Evolutionary conservation across 1,140 invertebrate genomes (phyloP).

Genomic region (Drosophila malerkotliana): DNA sequence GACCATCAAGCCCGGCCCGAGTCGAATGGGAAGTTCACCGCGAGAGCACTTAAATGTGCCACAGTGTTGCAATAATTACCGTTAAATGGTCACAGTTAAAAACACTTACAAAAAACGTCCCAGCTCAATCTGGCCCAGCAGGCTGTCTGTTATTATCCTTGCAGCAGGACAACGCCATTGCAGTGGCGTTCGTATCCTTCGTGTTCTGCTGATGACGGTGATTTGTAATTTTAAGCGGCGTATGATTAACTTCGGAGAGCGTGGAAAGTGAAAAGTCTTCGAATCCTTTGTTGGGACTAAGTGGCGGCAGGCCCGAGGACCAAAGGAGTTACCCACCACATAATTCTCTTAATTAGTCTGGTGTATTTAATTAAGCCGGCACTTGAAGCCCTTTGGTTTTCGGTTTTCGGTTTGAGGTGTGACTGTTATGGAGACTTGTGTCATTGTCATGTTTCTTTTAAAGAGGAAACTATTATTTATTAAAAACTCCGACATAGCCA

Average conservation of each 20-base stretch:
- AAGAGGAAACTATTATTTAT: no score
- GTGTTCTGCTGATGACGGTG: conserved; percentile 66
- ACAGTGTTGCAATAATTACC: conserved; percentile 82
- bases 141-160: conserved; percentile 70
- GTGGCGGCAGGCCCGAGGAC: background rate
- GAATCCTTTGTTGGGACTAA: background rate
- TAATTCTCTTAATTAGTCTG: background rate
- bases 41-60: conserved; percentile 74
- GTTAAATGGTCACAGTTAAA: conserved; percentile 78
- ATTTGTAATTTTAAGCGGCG: conserved; percentile 78
- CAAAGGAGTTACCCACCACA: background rate
- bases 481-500: no score
- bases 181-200: conserved; percentile 24
- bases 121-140: conserved; percentile 46
- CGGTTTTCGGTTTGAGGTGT: no score
- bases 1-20: conserved; percentile 32
- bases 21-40: conserved; percentile 25
- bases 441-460: no score
- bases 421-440: no score
- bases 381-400: background rate
- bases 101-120: conserved; percentile 50
- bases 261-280: conserved; percentile 8
- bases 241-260: conserved; percentile 68
- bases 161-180: conserved; percentile 31
- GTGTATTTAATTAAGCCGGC: background rate